Evolutionary conservation across 2,888 invertebrate species (phyloP), one percentile per base, ranked within the genome.

Genomic region (Alsophila aescularia): DNA sequence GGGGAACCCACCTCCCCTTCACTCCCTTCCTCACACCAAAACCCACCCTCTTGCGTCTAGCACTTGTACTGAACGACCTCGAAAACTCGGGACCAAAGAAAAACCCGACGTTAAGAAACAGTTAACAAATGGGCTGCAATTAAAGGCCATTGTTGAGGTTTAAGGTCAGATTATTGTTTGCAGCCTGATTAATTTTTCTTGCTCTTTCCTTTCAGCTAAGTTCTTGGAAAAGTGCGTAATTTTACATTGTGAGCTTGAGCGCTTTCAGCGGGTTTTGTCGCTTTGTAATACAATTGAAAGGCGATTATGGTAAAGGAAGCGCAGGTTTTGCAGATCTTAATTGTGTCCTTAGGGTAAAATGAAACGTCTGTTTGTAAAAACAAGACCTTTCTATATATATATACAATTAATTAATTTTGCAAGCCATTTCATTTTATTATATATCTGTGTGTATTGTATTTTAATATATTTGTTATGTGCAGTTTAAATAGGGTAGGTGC

Each of bases 21-120:
- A 16, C 8, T 24, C 14, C 47, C 42, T 29, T 36, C 15, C 39
- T 47, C 53, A 59, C 55, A 45, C 57, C 60, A 60, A 47, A 59
- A 64, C 67, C n/a, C 61, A 58, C 64, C 52, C 69, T 45, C 74
- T 64, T 73, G 73, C 81, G 85, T 84, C 85, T 86, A 82, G 85
- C 82, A 72, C 78, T 79, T 77, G 75, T 75, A 75, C 70, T 64
- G 68, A 70, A 66, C 82, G 86, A 83, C 87, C 87, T 83, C 83
- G 79, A 85, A 84, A 87, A 85, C 75, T 83, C 77, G 70, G 76
- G 73, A 71, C 74, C 69, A 54, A 65, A 63, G 62, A 62, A 62
- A 61, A 64, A 61, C 47, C 54, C 34, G 16, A 51, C 42, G 18
- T 43, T 51, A 55, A 57, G 52, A 54, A 62, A 62, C 56, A 51